These are phyloP conservation scores for Polia nebulosa DNA, from an alignment of 2,888 invertebrate genomes.

Conservation along the genomic window DNA sequence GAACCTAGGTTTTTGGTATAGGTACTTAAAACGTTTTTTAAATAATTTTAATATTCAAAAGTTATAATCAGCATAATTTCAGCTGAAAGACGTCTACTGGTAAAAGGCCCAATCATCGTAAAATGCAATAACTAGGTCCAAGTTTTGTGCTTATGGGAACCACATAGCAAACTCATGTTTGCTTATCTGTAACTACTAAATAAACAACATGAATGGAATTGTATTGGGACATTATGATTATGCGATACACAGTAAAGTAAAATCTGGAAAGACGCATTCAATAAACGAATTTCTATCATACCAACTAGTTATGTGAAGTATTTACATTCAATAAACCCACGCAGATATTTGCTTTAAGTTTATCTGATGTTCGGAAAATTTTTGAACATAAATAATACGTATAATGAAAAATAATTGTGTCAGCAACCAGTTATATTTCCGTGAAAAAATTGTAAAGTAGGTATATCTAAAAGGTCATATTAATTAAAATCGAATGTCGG, in stretches of 20 bases:
- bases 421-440: no score
- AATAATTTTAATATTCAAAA: no score
- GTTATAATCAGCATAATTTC: no score
- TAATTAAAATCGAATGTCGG: no score
- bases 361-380: neutral
- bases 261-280: slow-evolving; percentile 16
- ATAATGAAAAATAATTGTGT: no score
- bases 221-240: slow-evolving; percentile 33
- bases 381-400: no score
- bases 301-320: slow-evolving; percentile 9
- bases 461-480: no score
- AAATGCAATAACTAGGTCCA: neutral
- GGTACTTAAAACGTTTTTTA: no score
- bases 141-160: neutral
- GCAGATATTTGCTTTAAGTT: neutral
- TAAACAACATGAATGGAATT: slow-evolving; percentile 31
- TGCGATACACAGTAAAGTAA: slow-evolving; percentile 13
- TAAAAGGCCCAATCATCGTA: no score
- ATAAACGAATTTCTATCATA: slow-evolving; percentile 30
- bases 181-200: slow-evolving; percentile 24
- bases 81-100: no score
- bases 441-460: no score
- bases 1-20: no score
- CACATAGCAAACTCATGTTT: slow-evolving; percentile 31
- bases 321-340: slow-evolving; percentile 38